Conservation (phyloP, 2,113 vertebrate species). For the Cyrtonyx montezumae region DNA sequence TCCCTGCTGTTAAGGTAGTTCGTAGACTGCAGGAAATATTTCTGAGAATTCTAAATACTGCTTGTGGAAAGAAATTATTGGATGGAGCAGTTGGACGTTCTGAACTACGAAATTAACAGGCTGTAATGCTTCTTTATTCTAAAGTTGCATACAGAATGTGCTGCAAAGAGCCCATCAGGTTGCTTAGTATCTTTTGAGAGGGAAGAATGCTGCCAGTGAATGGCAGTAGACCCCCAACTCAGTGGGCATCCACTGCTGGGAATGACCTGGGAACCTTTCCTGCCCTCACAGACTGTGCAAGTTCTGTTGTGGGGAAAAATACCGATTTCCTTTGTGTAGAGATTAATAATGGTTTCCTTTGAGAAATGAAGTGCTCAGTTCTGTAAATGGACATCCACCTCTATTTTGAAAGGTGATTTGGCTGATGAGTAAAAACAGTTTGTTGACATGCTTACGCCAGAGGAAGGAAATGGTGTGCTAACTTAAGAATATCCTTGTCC, state of each 20-base stretch:
- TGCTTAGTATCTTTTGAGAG: not conserved
- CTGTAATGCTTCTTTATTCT: not conserved
- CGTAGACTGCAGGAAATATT: not conserved
- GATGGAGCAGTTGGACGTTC: not conserved
- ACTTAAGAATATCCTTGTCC: not conserved
- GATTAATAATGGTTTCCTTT: not conserved
- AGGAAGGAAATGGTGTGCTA: not conserved
- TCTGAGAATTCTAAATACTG: not conserved
- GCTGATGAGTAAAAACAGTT: not conserved
- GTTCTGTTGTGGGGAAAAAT: fast-evolving
- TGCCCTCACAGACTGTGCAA: not conserved
- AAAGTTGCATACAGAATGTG: not conserved
- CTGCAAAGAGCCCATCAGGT: not conserved
- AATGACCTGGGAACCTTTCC: not conserved
- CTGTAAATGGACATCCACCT: not conserved
- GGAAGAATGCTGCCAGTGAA: not conserved
- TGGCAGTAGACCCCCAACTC: not conserved
- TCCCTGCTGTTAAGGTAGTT: not conserved
- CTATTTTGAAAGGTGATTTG: not conserved
- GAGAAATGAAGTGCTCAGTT: not conserved
- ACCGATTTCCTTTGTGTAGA: not conserved
- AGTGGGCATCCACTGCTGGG: not conserved
- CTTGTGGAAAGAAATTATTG: not conserved
- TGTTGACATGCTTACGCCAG: not conserved
- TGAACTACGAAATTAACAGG: not conserved